Conservation (phyloP, 2,797 vertebrate genomes). For the Hyperoplus lanceolatus region DNA sequence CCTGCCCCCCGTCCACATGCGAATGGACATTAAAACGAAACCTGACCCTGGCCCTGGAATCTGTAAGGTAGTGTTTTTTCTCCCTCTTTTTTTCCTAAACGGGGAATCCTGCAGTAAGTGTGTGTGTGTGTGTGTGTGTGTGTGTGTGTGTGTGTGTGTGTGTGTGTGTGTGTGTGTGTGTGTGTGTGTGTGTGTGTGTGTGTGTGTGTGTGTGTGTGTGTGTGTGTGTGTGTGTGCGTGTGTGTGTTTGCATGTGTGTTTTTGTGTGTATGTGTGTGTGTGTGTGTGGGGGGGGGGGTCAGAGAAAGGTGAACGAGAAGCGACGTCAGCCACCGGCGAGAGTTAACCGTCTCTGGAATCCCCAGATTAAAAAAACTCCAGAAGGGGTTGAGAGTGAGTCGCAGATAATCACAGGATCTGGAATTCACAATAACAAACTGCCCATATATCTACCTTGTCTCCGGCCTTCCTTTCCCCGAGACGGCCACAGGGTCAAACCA, state of each 20-base stretch:
- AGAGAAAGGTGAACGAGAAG: slow-evolving; percentile 89
- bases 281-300: slow-evolving; percentile 82
- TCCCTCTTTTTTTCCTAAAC: slow-evolving; percentile 47
- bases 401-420: slow-evolving; percentile 98
- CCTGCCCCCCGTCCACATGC: slow-evolving; percentile 75
- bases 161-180: slow-evolving; percentile 25
- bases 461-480: slow-evolving; percentile 91
- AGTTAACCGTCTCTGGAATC: slow-evolving; percentile 94
- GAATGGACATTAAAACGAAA: slow-evolving; percentile 90
- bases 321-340: slow-evolving; percentile 80
- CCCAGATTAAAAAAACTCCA: slow-evolving; percentile 95
- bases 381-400: slow-evolving; percentile 90
- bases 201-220: slow-evolving; percentile 29
- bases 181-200: background rate
- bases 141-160: too few relatives aligned
- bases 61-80: slow-evolving; percentile 86
- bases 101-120: slow-evolving; percentile 70
- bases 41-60: slow-evolving; percentile 85
- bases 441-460: slow-evolving; percentile 99
- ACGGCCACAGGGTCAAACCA: slow-evolving; percentile 92
- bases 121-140: too few relatives aligned
- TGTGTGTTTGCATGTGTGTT: background rate
- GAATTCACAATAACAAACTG: slow-evolving; percentile 98
- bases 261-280: slow-evolving; percentile 11
- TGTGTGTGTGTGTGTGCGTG: slow-evolving; percentile 25